Percentiles rank a stretch among this genome's conserved stretches.
phyloP scores from a whole-genome alignment of 2,797 vertebrate species.

The Pelobates cultripes region DNA sequence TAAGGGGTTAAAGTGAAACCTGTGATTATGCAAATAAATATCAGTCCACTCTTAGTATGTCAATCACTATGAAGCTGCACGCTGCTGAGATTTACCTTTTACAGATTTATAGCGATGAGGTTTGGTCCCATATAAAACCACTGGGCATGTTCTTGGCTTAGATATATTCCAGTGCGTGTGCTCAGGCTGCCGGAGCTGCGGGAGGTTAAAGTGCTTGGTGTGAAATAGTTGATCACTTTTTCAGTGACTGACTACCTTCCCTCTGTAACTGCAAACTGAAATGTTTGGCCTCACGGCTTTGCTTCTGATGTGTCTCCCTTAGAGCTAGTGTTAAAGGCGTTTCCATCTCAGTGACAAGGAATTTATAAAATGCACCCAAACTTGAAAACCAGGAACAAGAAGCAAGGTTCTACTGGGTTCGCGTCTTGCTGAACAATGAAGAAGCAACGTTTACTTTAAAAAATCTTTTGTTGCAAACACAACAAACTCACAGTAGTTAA shows the following conservation, averaged over 20 bases:
- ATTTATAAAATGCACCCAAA: constrained; percentile 79
- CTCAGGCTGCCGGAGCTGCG: background rate
- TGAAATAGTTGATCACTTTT: background rate
- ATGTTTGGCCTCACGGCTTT: constrained; percentile 30
- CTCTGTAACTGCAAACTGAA: constrained; percentile 47
- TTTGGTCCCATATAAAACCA: constrained; percentile 23
- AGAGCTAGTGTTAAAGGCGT: constrained; percentile 68
- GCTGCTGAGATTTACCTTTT: constrained; percentile 36
- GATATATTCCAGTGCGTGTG: constrained; percentile 1
- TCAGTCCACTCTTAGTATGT: background rate
- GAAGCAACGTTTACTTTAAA: constrained; percentile 29
- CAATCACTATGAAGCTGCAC: background rate
- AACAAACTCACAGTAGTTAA: constrained; percentile 17
- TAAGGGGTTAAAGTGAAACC: too few relatives aligned
- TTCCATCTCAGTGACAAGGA: constrained; percentile 74
- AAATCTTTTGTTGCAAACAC: constrained; percentile 34
- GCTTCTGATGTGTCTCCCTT: constrained; percentile 67
- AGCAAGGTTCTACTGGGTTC: constrained; percentile 61
- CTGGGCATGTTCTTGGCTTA: constrained; percentile 29
- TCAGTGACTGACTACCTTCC: background rate
- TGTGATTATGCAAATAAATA: background rate
- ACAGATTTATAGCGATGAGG: constrained; percentile 14
- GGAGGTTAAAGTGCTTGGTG: background rate
- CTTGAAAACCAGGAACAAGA: constrained; percentile 78
- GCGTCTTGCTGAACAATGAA: constrained; percentile 39